phyloP scores from a whole-genome alignment of 2,113 vertebrate genomes.

The Onychostruthus taczanowskii region DNA sequence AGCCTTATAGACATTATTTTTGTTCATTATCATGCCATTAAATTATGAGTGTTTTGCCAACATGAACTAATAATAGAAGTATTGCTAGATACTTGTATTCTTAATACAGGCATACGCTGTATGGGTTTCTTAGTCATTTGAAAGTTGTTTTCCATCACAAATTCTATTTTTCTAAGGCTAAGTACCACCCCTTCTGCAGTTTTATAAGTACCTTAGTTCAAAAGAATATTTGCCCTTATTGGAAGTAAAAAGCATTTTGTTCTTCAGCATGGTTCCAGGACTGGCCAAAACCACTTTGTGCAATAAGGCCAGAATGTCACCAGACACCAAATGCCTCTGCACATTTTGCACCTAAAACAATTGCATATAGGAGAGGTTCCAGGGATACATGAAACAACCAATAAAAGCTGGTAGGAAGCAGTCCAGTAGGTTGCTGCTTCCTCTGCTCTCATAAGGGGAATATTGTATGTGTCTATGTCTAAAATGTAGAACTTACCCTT shows the following conservation, averaged over 20 bases:
- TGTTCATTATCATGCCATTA: neutral
- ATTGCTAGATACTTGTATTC: neutral
- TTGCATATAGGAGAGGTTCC: neutral
- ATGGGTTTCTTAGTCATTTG: neutral
- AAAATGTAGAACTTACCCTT: neutral
- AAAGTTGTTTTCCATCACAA: neutral
- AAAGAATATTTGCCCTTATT: neutral
- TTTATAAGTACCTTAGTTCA: neutral
- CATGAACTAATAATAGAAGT: neutral
- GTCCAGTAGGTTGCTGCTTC: neutral
- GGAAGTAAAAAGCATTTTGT: neutral
- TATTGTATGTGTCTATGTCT: neutral
- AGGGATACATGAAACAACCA: neutral
- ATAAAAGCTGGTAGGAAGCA: neutral
- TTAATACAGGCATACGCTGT: neutral
- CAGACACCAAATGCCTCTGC: neutral
- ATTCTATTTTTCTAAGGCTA: neutral
- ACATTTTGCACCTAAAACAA: neutral
- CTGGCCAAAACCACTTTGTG: neutral
- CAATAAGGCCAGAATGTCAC: neutral
- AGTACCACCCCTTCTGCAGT: neutral
- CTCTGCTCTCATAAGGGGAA: neutral
- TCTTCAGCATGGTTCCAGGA: neutral
- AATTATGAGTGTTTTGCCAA: neutral
- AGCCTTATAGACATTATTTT: neutral